Conservation (phyloP, 64 coral and sea anemone genomes). For the Anthopleura sola region DNA sequence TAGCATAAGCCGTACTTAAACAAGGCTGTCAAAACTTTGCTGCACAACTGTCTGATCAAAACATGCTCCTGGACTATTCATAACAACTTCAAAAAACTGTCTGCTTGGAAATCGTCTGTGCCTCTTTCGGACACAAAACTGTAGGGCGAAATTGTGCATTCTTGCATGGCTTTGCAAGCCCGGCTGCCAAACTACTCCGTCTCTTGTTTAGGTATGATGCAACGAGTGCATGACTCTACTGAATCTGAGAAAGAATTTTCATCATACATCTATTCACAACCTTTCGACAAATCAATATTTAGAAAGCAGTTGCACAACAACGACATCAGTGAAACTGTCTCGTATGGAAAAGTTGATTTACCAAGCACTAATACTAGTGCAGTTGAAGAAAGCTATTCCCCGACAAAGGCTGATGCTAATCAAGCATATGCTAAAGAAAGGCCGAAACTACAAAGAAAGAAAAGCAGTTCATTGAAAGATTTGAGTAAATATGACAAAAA, state of each 20-base stretch:
- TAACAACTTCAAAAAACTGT: neutral
- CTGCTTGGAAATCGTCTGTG: no score
- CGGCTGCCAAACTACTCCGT: neutral
- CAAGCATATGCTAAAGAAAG: neutral
- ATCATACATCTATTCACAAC: neutral
- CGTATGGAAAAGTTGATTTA: neutral
- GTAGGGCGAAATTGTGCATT: neutral
- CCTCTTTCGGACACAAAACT: neutral
- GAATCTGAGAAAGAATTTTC: neutral
- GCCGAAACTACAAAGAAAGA: neutral
- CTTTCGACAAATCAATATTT: neutral
- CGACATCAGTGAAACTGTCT: neutral
- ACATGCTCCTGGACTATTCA: neutral
- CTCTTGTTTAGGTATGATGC: neutral
- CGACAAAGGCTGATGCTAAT: neutral
- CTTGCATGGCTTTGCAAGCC: neutral
- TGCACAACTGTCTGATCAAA: neutral
- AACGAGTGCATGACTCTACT: neutral
- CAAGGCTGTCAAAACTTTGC: conserved; percentile 8
- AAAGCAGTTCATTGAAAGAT: neutral
- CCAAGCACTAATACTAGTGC: neutral
- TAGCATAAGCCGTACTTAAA: neutral
- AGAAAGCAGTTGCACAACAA: neutral
- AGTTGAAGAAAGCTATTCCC: neutral
- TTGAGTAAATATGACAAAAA: neutral